These are phyloP conservation scores for Hirtodrosophila confusa DNA, from an alignment of 2,888 invertebrate genomes.

Conservation along the genomic window DNA sequence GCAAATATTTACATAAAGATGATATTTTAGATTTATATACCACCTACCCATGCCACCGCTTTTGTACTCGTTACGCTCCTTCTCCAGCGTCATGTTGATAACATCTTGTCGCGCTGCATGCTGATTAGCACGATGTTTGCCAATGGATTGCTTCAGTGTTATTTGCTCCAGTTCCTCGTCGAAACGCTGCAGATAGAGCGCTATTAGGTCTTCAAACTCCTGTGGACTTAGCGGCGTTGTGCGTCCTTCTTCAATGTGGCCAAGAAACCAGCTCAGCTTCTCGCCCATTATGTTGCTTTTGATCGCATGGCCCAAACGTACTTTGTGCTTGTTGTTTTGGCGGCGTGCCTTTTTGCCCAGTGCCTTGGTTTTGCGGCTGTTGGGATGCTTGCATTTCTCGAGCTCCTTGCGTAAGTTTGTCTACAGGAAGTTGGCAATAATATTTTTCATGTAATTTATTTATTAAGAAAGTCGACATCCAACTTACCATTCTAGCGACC, in stretches of 20 bases:
- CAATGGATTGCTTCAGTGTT: constrained; percentile 90
- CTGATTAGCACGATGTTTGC: constrained; percentile 88
- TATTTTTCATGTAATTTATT: neutral
- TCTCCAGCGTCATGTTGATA: constrained; percentile 90
- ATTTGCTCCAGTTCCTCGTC: constrained; percentile 92
- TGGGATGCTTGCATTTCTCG: constrained; percentile 91
- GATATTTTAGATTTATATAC: neutral
- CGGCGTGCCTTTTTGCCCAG: constrained; percentile 89
- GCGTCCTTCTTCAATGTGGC: constrained; percentile 86
- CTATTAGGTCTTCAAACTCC: constrained; percentile 86
- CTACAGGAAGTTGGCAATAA: constrained; percentile 58
- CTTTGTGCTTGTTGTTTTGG: constrained; percentile 83
- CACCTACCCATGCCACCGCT: constrained; percentile 89
- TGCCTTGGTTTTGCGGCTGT: constrained; percentile 92
- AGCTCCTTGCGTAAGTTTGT: constrained; percentile 85
- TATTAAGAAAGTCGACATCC: neutral
- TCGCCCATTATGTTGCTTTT: constrained; percentile 91
- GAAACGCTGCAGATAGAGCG: constrained; percentile 87
- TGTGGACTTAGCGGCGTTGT: constrained; percentile 86
- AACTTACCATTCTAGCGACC: constrained; percentile 45
- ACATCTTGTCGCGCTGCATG: constrained; percentile 92
- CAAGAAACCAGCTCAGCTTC: constrained; percentile 91
- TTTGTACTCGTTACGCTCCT: constrained; percentile 90
- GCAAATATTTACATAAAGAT: neutral
- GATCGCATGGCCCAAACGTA: constrained; percentile 86